Evolutionary conservation across 2,113 vertebrate genomes (phyloP), one percentile per base, ranked within the genome.

Genomic region (Trogon melanurus): DNA sequence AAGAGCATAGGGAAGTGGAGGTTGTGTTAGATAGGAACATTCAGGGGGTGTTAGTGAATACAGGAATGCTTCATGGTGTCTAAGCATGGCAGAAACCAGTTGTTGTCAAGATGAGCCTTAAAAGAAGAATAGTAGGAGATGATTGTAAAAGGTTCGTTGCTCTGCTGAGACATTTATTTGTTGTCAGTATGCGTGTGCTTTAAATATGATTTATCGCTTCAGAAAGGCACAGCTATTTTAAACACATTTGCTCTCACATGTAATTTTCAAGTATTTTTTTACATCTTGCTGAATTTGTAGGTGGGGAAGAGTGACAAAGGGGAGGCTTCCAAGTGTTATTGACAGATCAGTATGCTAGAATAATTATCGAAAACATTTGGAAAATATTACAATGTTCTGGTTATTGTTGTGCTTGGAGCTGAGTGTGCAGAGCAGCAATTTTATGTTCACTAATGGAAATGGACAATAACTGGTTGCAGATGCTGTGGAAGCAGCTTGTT

Each of bases 401-500:
- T 79, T 79, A 61, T 90, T 96, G 60, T 79, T 66, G 72, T 36
- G n/a, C 84, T 89, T 69, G 47, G 62, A 32, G 51, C 66, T 57
- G 78, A 56, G 57, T 8, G 62, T 54, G 29, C 19, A 36, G 71
- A 54, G 79, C 36, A 65, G 79, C 91, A 95, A 90, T 96, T 96
- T 92, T 16, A 7, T 45, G 65, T 87, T 85, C 32, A 1, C 73
- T 96, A 86, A 75, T 95, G 82, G 91, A 83, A 84, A 93, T 44
- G 90, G 92, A 84, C 94, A 95, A 89, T 89, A 73, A 72, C 90
- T 70, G 72, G 34, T 85, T 94, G 71, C 74, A 91, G 86, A 50
- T 94, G 79, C 69, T 93, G 85, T 76, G 78, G 62, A 96, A 95
- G 74, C 74, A 93, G 80, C 70, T 85, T 84, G 60, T 92, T 95